These are phyloP conservation scores for Podocnemis expansa DNA, from an alignment of 2,113 vertebrate species.

Conservation along the genomic window DNA sequence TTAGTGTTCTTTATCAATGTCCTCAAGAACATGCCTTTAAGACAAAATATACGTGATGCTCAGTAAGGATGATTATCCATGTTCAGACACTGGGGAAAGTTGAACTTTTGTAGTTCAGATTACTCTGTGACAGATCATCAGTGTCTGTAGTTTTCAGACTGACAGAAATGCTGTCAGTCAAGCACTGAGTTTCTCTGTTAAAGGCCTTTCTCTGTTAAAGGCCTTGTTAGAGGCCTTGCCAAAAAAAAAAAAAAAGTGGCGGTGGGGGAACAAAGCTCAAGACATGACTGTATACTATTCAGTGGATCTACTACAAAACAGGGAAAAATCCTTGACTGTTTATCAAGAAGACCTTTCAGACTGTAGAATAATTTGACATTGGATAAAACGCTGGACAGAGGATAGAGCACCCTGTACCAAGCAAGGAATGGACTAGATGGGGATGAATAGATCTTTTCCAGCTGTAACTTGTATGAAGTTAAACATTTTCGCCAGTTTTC, in stretches of 20 bases:
- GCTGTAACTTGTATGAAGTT: neutral
- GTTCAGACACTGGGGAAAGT: neutral
- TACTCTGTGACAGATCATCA: neutral
- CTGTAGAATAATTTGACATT: neutral
- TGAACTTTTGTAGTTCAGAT: neutral
- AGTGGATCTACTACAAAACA: neutral
- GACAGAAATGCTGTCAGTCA: neutral
- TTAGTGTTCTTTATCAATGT: neutral
- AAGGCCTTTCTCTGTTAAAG: no score
- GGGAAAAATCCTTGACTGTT: neutral
- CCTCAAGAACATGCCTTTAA: neutral
- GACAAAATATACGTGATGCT: neutral
- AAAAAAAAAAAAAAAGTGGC: fast-evolving
- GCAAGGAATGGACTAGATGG: fast-evolving
- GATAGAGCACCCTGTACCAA: neutral
- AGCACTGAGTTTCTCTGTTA: neutral
- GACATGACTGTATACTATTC: neutral
- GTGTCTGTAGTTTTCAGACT: neutral
- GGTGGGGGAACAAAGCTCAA: neutral
- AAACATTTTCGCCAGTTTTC: neutral
- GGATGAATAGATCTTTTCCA: neutral
- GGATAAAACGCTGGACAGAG: neutral
- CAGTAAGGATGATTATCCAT: neutral
- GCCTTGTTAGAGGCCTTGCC: neutral
- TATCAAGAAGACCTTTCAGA: neutral